Conservation (phyloP, 2,113 vertebrate species). For the Corythoichthys intestinalis region DNA sequence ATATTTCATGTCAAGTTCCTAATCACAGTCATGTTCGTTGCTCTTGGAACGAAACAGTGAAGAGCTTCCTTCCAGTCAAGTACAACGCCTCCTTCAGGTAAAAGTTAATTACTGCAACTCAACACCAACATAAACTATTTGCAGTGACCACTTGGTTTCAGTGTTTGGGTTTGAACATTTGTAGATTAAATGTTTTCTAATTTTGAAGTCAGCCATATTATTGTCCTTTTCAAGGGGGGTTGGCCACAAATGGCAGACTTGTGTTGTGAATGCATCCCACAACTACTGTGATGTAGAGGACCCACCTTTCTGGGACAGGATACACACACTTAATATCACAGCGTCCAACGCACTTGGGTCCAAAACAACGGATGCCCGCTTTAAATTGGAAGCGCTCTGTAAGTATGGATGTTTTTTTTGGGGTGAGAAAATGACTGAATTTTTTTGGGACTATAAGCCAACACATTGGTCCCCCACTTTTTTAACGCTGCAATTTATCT, state of each 20-base stretch:
- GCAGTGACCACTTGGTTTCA: not conserved
- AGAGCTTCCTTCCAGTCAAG: slow-evolving; percentile 64
- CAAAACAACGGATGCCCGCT: slow-evolving; percentile 17
- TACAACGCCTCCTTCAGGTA: slow-evolving; percentile 70
- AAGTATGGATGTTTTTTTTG: slow-evolving; percentile 31
- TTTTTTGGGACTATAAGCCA: no score
- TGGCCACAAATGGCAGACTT: slow-evolving; percentile 31
- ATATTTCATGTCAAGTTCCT: slow-evolving; percentile 66
- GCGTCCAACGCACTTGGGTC: slow-evolving; percentile 69
- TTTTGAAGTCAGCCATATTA: not conserved
- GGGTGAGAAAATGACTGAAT: no score
- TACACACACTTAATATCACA: slow-evolving; percentile 57
- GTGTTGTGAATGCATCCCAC: slow-evolving; percentile 45
- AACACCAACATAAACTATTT: not conserved
- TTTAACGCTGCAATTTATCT: no score
- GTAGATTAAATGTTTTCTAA: not conserved
- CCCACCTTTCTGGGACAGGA: slow-evolving; percentile 58
- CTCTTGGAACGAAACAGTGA: slow-evolving; percentile 63
- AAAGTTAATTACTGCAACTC: not conserved
- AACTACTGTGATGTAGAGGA: slow-evolving; percentile 59
- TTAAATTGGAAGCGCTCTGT: slow-evolving; percentile 60
- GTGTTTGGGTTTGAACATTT: not conserved
- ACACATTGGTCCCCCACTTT: no score
- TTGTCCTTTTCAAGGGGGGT: slow-evolving; percentile 31
- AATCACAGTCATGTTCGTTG: slow-evolving; percentile 66